A percentile compares a stretch with the other conserved stretches of the same genome.
Evolutionary conservation across 2,888 invertebrate genomes (phyloP).

Genomic region (Sesia bembeciformis): DNA sequence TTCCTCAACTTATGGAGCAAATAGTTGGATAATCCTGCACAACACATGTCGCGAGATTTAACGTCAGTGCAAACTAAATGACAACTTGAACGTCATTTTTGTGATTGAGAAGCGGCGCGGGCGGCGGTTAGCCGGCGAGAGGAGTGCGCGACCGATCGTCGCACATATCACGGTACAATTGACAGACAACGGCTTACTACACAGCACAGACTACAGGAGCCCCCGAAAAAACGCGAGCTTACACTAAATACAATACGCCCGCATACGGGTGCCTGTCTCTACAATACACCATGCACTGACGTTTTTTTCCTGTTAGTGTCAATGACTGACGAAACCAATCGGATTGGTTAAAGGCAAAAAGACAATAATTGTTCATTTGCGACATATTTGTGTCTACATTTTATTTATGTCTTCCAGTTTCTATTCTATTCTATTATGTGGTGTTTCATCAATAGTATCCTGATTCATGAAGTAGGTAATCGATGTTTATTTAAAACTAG

Average conservation of each 20-base stretch:
- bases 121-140: slow-evolving; percentile 1
- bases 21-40: slow-evolving; percentile 60
- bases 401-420: too few species aligned
- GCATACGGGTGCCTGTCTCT: slow-evolving; percentile 30
- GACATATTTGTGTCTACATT: slow-evolving; percentile 1
- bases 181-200: slow-evolving; percentile 25
- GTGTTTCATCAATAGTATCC: too few species aligned
- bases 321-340: slow-evolving; percentile 55
- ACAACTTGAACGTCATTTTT: slow-evolving; percentile 47
- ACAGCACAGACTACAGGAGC: slow-evolving; percentile 28
- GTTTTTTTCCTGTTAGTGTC: slow-evolving; percentile 60
- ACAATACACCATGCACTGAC: slow-evolving; percentile 51
- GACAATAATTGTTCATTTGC: slow-evolving; percentile 37
- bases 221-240: slow-evolving; percentile 39
- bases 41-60: slow-evolving; percentile 50
- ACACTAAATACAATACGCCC: slow-evolving; percentile 23
- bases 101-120: slow-evolving; percentile 13
- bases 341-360: slow-evolving; percentile 1
- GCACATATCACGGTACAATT: slow-evolving; percentile 56
- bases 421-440: too few species aligned
- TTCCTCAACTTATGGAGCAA: slow-evolving; percentile 65
- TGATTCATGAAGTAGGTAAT: too few species aligned
- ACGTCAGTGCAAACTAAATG: slow-evolving; percentile 26
- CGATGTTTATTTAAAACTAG: too few species aligned
- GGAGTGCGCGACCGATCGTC: slow-evolving; percentile 33